Base-by-base conservation (phyloP, 2,888 invertebrate species). In the Mactromeris polynyma region DNA sequence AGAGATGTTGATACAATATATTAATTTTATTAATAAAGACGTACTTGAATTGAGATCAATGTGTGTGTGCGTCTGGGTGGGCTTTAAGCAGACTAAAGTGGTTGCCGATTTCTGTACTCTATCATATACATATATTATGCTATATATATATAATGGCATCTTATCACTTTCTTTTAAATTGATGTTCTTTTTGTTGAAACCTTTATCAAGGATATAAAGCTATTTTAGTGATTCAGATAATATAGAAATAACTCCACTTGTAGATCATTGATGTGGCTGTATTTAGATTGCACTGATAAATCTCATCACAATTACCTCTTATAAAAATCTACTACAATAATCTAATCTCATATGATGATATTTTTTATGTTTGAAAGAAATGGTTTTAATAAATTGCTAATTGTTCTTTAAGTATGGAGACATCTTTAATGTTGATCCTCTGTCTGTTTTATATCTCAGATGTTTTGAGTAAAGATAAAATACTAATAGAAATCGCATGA, bases 331-430 rank as follows among this genome's bases (percentile, higher is more conserved):
- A 64, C 26, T 11, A 7, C 21, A 64, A 21, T 26, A 64, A 64
- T 64, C 58, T 64, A n/a, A 64, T 64, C n/a, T 64, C 26, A 26
- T 26, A 26, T 64, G 26, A 26, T 26, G 58, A 64, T 64, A 64
- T 26, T 64, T 64, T 64, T 58, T 64, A 64, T 26, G 58, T 64
- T 64, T 64, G n/a, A 26, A 64, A 9, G 11, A 64, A 64, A 26
- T 26, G n/a, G 4, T 64, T 64, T 64, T 64, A 64, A 64, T 64
- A 64, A 64, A 64, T 64, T 64, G 58, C 58, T 64, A 64, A 64
- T 64, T 64, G 58, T 64, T 64, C 1, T 26, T 11, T 64, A 64
- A 64, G 58, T 64, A 26, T n/a, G 9, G 58, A 64, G 58, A 64
- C 58, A 26, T 64, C 58, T 64, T 64, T 64, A 64, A 64, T 64